A percentile compares a stretch with the other conserved stretches of the same genome.
phyloP scores from a whole-genome alignment of 2,113 vertebrate species.

The Athene noctua region DNA sequence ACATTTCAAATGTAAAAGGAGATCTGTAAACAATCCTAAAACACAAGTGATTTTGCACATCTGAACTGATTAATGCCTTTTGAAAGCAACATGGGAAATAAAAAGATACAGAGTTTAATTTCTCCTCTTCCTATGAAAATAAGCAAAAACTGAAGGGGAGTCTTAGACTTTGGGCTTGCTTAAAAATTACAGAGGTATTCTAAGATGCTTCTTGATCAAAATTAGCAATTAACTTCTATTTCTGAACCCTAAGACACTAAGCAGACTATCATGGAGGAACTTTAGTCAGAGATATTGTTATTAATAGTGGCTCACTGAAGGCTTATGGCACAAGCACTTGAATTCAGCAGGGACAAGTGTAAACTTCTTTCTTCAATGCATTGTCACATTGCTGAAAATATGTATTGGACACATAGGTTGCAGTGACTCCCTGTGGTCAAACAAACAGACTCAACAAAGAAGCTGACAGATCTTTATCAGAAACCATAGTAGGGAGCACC shows the following conservation, averaged over 20 bases:
- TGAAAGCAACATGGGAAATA: not conserved
- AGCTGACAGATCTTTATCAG: not conserved
- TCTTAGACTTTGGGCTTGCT: not conserved
- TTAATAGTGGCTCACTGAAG: not conserved
- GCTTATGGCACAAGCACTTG: not conserved
- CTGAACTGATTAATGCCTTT: not conserved
- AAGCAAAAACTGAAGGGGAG: not conserved
- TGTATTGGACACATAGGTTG: not conserved
- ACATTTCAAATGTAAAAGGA: not conserved
- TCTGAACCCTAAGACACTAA: not conserved
- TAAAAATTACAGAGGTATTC: slow-evolving; percentile 10
- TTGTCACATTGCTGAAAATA: not conserved
- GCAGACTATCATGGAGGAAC: not conserved
- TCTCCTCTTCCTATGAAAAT: not conserved
- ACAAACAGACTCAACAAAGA: not conserved
- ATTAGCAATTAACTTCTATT: not conserved
- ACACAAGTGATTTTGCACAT: not conserved
- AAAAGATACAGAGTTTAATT: not conserved
- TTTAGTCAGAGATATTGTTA: not conserved
- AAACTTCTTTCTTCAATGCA: not conserved
- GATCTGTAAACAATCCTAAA: not conserved
- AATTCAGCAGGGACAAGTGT: not conserved
- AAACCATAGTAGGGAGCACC: not conserved
- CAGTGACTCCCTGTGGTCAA: slow-evolving; percentile 37
- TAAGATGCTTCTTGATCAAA: slow-evolving; percentile 8